Evolutionary conservation across 1,140 invertebrate species (phyloP), one percentile per base, ranked within the genome.

Genomic region (Whitmania pigra): DNA sequence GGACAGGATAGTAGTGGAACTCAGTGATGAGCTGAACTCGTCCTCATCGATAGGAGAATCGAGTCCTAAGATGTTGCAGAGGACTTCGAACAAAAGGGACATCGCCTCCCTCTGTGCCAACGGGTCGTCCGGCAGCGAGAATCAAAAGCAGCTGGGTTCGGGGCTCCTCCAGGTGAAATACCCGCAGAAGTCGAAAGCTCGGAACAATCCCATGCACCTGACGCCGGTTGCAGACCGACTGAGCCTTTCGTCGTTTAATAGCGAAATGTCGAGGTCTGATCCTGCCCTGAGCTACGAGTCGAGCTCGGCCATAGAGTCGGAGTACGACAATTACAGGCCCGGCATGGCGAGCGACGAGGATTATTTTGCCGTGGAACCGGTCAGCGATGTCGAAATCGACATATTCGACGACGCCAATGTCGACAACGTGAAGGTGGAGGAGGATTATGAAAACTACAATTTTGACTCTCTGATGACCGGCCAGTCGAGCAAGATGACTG

Each of bases 221-320:
- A 63, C 57, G 22, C 9, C 22, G 6, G 74, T 74, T 20, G 73
- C 76, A 53, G 78, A 79, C 22, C 78, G 77, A 69, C 69, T 79
- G 15, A 82, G 80, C 73, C 69, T 82, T 36, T 81, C 80, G 0
- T 80, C 79, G 0, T 74, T 81, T 11, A 79, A 78, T 66, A 81
- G 80, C 73, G 80, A 81, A 73, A 78, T 82, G 78, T 82, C 80
- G 0, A 74, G 76, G 25, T 79, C 79, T 71, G 80, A 81, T 74
- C 77, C 79, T 2, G 75, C 76, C 22, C 69, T 81, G 11, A 78
- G 80, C 70, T 75, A 77, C 29, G 79, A 81, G 67, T 78, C 77
- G 0, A 74, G 78, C n/a, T 81, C 80, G 20, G 80, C 80, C 73
- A 92, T 92, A 80, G 90, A 93, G 83, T 90, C 88, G 2, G 89